Evolutionary conservation across 2,888 invertebrate species (phyloP).

Genomic region (Steromphala cineraria): DNA sequence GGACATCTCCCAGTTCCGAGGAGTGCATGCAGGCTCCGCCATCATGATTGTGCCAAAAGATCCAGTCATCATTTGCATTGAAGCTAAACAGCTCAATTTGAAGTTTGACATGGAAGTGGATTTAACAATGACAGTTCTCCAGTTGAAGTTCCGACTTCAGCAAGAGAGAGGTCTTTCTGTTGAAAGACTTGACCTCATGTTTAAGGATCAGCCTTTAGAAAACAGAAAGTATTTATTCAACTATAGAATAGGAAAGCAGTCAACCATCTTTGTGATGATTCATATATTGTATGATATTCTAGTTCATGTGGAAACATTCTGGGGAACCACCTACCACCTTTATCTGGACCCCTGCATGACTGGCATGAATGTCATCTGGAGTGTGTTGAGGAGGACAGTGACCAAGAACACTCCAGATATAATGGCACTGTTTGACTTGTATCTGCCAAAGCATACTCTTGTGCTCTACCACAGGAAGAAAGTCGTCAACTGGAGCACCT

Average conservation of each 20-base stretch:
- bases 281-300: conserved; percentile 54
- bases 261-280: conserved; percentile 49
- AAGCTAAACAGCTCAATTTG: conserved; percentile 56
- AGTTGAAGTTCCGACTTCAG: conserved; percentile 57
- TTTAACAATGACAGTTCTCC: conserved; percentile 52
- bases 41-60: conserved; percentile 57
- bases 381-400: conserved; percentile 55
- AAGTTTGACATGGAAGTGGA: conserved; percentile 55
- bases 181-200: conserved; percentile 60
- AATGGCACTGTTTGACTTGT: conserved; percentile 55
- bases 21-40: conserved; percentile 53
- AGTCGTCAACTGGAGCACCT: conserved; percentile 56
- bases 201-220: conserved; percentile 54
- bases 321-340: conserved; percentile 64
- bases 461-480: conserved; percentile 50
- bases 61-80: conserved; percentile 48
- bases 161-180: conserved; percentile 57
- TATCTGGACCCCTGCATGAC: conserved; percentile 64
- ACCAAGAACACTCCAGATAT: conserved; percentile 52
- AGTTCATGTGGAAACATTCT: conserved; percentile 65
- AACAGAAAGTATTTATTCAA: conserved; percentile 55
- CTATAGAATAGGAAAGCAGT: conserved; percentile 43
- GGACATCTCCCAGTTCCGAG: conserved; percentile 50
- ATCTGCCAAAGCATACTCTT: conserved; percentile 59
- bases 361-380: conserved; percentile 55